These are phyloP conservation scores for Nomada hirtipes DNA, from an alignment of 2,888 invertebrate genomes.

Conservation along the genomic window DNA sequence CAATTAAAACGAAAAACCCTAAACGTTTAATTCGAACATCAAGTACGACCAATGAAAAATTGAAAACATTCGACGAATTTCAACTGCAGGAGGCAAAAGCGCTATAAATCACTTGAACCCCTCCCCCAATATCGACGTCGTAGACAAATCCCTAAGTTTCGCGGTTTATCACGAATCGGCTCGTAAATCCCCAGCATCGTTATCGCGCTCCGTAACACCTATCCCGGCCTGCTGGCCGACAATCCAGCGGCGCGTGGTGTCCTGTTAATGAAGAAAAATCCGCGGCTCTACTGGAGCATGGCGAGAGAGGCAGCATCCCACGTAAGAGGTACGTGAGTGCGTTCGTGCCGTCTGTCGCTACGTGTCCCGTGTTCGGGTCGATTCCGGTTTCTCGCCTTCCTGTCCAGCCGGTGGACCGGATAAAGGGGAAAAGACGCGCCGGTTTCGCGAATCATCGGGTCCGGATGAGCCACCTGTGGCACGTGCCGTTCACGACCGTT, in stretches of 20 bases:
- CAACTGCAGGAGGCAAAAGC: not conserved
- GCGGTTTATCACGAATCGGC: conserved; percentile 42
- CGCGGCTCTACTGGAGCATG: conserved; percentile 74
- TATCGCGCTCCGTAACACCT: conserved; percentile 51
- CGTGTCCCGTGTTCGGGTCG: conserved; percentile 50
- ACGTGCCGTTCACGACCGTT: conserved; percentile 60
- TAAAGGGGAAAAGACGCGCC: conserved; percentile 61
- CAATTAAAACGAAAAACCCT: too few relatives aligned
- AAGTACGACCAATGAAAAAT: too few relatives aligned
- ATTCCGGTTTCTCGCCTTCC: conserved; percentile 61
- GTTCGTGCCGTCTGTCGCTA: conserved; percentile 37
- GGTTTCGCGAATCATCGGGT: conserved; percentile 66
- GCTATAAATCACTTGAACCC: conserved; percentile 22
- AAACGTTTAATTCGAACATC: too few relatives aligned
- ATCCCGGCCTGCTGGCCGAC: conserved; percentile 32
- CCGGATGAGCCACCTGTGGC: conserved; percentile 68
- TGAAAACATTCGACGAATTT: too few relatives aligned
- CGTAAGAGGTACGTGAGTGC: conserved; percentile 53
- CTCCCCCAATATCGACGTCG: conserved; percentile 12
- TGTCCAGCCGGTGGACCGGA: conserved; percentile 34
- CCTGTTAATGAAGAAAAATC: conserved; percentile 76
- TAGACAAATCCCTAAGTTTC: conserved; percentile 26
- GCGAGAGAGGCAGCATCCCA: conserved; percentile 61
- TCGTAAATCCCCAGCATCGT: conserved; percentile 53
- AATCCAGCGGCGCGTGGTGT: conserved; percentile 59